Evolutionary conservation across 2,797 vertebrate genomes (phyloP).

Genomic region (Sylvilagus floridanus): DNA sequence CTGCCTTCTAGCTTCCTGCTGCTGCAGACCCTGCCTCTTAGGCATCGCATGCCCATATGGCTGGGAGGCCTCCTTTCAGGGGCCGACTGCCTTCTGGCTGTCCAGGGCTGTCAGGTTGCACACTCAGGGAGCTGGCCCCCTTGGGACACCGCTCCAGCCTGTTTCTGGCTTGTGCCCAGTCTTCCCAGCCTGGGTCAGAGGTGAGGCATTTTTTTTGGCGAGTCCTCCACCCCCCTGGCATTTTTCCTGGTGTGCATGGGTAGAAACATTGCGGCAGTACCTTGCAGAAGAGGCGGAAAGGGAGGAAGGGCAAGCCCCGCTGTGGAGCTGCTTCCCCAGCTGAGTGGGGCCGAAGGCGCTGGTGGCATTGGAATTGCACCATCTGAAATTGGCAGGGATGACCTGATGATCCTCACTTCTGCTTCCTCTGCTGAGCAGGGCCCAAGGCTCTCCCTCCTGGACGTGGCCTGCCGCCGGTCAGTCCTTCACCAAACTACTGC

Average conservation of each 20-base stretch:
- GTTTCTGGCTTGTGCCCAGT: not conserved
- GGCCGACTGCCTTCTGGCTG: not conserved
- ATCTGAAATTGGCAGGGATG: not conserved
- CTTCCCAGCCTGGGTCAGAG: not conserved
- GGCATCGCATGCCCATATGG: not conserved
- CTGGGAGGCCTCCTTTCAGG: not conserved
- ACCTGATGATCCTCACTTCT: not conserved
- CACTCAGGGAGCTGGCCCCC: not conserved
- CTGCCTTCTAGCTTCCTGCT: not conserved
- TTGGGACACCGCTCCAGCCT: not conserved
- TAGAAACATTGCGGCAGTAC: not conserved
- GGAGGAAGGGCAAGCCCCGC: not conserved
- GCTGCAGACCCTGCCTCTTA: accelerated
- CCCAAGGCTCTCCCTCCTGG: not conserved
- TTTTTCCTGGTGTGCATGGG: not conserved
- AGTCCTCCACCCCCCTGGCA: not conserved
- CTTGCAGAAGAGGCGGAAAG: not conserved
- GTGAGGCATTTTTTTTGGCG: not conserved
- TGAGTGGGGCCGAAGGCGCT: not conserved
- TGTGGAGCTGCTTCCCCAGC: not conserved
- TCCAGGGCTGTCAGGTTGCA: not conserved
- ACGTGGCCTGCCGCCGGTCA: not conserved
- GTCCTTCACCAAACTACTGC: not conserved
- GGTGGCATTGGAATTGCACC: not conserved
- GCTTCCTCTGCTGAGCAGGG: not conserved